These are phyloP conservation scores for Rousettus madagascariensis DNA, from an alignment of 2,797 vertebrate genomes.

Conservation along the genomic window DNA sequence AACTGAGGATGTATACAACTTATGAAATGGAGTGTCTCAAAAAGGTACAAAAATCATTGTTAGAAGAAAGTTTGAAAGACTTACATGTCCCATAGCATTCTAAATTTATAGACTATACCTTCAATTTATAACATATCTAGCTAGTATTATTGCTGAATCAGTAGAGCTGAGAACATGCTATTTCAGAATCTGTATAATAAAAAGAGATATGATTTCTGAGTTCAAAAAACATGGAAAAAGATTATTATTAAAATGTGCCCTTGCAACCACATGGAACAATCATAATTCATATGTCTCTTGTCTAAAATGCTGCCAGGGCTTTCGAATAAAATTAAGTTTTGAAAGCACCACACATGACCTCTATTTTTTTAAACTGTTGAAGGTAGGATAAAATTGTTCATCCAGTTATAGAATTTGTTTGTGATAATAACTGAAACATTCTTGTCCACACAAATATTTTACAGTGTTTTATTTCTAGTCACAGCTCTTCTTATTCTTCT, in stretches of 20 bases:
- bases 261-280: background rate
- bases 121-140: background rate
- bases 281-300: background rate
- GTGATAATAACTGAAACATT: background rate
- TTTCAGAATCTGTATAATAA: background rate
- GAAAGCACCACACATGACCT: background rate
- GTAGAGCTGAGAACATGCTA: background rate
- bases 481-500: background rate
- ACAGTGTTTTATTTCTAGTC: constrained; percentile 6
- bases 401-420: constrained; percentile 2
- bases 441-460: background rate
- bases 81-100: background rate
- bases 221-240: background rate
- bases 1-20: background rate
- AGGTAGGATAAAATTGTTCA: background rate
- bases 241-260: background rate
- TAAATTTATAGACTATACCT: background rate
- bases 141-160: background rate
- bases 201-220: background rate
- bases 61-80: background rate
- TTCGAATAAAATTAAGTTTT: constrained; percentile 18
- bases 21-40: background rate
- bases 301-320: constrained; percentile 6
- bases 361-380: constrained; percentile 28
- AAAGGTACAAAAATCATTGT: background rate